phyloP scores from a whole-genome alignment of 2,113 vertebrate genomes.

The Bubo blakistoni region DNA sequence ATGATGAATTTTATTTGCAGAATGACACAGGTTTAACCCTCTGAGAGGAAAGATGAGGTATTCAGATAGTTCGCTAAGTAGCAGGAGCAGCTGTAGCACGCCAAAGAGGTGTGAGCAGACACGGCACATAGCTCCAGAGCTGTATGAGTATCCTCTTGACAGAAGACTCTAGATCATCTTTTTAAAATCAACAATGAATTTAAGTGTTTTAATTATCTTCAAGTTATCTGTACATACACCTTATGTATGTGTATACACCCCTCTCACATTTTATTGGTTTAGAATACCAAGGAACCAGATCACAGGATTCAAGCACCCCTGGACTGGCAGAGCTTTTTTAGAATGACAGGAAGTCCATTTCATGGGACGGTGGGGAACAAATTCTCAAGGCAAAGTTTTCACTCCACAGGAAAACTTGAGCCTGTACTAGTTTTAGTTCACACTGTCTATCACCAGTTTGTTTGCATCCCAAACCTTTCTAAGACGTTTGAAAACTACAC shows the following conservation, averaged over 20 bases:
- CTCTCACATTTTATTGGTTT: not conserved
- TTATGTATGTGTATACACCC: not conserved
- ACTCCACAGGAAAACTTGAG: not conserved
- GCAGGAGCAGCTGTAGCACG: not conserved
- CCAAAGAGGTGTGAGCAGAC: rapidly evolving
- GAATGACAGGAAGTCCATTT: not conserved
- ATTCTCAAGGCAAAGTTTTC: not conserved
- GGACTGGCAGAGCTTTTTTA: not conserved
- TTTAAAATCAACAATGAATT: not conserved
- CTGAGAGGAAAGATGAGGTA: not conserved
- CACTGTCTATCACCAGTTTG: not conserved
- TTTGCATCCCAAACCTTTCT: not conserved
- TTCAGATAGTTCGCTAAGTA: not conserved
- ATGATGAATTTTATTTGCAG: not conserved
- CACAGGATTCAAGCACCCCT: not conserved
- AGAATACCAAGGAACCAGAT: not conserved
- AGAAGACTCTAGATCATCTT: not conserved
- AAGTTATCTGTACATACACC: not conserved
- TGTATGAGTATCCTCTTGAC: not conserved
- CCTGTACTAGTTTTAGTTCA: not conserved
- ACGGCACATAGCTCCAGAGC: not conserved
- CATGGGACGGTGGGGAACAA: rapidly evolving
- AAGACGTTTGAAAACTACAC: not conserved
- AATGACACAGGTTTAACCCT: not conserved
- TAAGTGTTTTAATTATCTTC: not conserved